Conservation (phyloP, 1,140 invertebrate genomes). For the Paracyclopina nana region DNA sequence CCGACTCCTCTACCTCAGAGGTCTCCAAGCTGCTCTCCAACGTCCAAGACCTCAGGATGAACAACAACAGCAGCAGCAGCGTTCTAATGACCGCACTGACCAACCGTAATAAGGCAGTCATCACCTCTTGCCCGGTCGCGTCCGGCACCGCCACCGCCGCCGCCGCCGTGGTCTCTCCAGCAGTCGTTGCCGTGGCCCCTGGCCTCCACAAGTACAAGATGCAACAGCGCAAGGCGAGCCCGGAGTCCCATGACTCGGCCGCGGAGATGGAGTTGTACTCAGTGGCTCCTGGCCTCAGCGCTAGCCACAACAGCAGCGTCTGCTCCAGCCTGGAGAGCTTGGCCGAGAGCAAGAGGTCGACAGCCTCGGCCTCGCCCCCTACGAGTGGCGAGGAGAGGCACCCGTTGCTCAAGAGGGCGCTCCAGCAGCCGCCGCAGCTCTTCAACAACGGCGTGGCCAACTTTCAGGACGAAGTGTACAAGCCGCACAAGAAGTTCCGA, state of each 20-base stretch:
- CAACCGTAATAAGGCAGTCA: conserved; percentile 20
- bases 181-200: conserved; percentile 16
- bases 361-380: background rate
- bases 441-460: conserved; percentile 46
- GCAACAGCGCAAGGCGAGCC: conserved; percentile 48
- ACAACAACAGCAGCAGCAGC: background rate
- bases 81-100: conserved; percentile 14
- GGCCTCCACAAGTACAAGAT: conserved; percentile 14
- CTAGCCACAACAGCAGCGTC: conserved; percentile 45
- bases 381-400: conserved; percentile 37
- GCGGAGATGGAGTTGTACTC: conserved; percentile 80
- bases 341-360: conserved; percentile 11
- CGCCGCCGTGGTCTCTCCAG: conserved; percentile 17
- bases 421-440: conserved; percentile 61
- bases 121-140: conserved; percentile 42
- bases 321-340: conserved; percentile 48
- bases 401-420: conserved; percentile 71
- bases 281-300: conserved; percentile 41
- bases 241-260: no score
- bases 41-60: conserved; percentile 8
- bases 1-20: conserved; percentile 47
- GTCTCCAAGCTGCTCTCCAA: conserved; percentile 24
- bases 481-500: conserved; percentile 82
- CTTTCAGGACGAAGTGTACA: conserved; percentile 80
- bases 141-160: conserved; percentile 29